A percentile compares a stretch with the other conserved stretches of the same genome.
Evolutionary conservation across 2,888 invertebrate genomes (phyloP).

Genomic region (Lypha dubia): DNA sequence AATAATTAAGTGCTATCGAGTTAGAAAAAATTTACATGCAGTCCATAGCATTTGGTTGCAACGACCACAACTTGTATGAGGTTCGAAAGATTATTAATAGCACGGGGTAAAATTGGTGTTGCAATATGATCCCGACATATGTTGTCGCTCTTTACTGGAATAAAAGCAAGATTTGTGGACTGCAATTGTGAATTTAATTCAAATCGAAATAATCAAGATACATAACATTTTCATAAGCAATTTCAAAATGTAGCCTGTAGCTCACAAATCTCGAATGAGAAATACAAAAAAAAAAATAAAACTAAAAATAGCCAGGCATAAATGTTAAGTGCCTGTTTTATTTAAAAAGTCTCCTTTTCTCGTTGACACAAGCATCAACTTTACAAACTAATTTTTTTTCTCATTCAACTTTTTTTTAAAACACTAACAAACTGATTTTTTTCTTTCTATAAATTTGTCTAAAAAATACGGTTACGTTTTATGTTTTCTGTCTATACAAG

Average conservation of each 20-base stretch:
- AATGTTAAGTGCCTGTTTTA: slow-evolving; percentile 52
- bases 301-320: slow-evolving; percentile 40
- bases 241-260: neutral
- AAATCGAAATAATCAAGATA: neutral
- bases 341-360: slow-evolving; percentile 36
- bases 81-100: no score
- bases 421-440: slow-evolving; percentile 21
- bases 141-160: no score
- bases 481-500: slow-evolving; percentile 8
- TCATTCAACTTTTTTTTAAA: neutral
- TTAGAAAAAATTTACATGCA: no score
- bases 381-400: slow-evolving; percentile 37
- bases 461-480: slow-evolving; percentile 3
- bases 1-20: no score
- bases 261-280: neutral
- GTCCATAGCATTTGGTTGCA: no score
- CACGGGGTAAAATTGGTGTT: no score
- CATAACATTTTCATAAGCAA: no score
- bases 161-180: no score
- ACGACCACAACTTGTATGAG: no score
- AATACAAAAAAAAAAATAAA: neutral
- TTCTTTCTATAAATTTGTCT: neutral
- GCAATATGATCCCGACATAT: no score
- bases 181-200: no score
- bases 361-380: slow-evolving; percentile 45